Evolutionary conservation across 2,888 invertebrate genomes (phyloP).

Genomic region (Xanthorhoe designata): DNA sequence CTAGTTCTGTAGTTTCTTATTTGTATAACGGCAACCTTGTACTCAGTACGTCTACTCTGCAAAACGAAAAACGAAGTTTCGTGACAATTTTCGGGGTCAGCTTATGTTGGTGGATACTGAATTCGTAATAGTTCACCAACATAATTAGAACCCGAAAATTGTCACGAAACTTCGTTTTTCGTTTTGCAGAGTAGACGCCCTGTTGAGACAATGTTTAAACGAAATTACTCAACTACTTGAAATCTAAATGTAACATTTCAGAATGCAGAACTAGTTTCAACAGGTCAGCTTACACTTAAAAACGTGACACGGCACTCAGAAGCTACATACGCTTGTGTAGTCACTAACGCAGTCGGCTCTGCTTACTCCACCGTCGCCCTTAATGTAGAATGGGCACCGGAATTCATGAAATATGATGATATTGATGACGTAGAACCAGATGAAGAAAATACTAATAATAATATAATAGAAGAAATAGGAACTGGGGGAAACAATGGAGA

Average conservation of each 20-base stretch:
- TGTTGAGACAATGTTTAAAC: too few relatives aligned
- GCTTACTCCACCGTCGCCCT: constrained; percentile 80
- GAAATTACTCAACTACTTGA: neutral
- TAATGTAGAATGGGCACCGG: constrained; percentile 81
- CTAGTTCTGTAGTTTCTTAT: too few relatives aligned
- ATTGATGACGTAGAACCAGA: neutral
- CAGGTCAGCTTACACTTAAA: constrained; percentile 52
- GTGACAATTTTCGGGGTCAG: too few relatives aligned
- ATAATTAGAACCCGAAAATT: too few relatives aligned
- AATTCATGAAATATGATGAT: constrained; percentile 45
- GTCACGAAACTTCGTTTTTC: too few relatives aligned
- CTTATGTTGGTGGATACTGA: too few relatives aligned
- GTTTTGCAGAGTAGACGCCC: too few relatives aligned
- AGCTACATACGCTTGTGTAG: constrained; percentile 86
- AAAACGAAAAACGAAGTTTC: too few relatives aligned
- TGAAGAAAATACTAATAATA: neutral
- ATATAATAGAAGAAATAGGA: neutral
- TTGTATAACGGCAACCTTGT: too few relatives aligned
- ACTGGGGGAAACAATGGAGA: too few relatives aligned
- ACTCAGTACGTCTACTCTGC: too few relatives aligned
- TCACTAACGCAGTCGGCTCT: constrained; percentile 85
- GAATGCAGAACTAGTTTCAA: constrained; percentile 67
- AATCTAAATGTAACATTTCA: constrained; percentile 44
- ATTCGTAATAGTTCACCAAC: too few relatives aligned
- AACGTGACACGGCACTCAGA: constrained; percentile 74